phyloP scores from a whole-genome alignment of 2,113 vertebrate species.

The Astatotilapia flaviijosephi region DNA sequence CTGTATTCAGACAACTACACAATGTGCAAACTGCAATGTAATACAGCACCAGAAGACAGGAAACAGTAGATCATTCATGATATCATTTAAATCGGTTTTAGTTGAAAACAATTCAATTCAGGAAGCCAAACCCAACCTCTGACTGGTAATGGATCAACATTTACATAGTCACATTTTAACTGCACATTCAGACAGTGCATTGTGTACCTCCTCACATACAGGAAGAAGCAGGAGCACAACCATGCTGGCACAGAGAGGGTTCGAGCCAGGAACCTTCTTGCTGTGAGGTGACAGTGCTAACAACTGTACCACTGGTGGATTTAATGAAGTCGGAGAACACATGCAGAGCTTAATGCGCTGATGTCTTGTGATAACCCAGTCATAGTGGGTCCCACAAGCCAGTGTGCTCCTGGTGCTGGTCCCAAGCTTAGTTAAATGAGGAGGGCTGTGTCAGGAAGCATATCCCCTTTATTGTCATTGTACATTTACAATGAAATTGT shows the following conservation, averaged over 20 bases:
- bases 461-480: neutral
- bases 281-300: neutral
- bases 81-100: neutral
- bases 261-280: neutral
- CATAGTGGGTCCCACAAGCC: neutral
- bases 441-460: neutral
- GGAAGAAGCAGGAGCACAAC: neutral
- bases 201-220: neutral
- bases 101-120: neutral
- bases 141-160: neutral
- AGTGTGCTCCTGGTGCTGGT: neutral
- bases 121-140: neutral
- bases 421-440: neutral
- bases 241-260: neutral
- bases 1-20: neutral
- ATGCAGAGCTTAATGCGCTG: neutral
- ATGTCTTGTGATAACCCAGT: neutral
- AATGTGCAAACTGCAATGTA: neutral
- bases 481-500: neutral
- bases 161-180: neutral
- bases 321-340: neutral
- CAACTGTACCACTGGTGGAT: neutral
- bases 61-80: neutral
- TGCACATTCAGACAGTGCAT: neutral
- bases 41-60: neutral